These are phyloP conservation scores for Listronotus bonariensis DNA, from an alignment of 1,140 invertebrate species.

Conservation along the genomic window DNA sequence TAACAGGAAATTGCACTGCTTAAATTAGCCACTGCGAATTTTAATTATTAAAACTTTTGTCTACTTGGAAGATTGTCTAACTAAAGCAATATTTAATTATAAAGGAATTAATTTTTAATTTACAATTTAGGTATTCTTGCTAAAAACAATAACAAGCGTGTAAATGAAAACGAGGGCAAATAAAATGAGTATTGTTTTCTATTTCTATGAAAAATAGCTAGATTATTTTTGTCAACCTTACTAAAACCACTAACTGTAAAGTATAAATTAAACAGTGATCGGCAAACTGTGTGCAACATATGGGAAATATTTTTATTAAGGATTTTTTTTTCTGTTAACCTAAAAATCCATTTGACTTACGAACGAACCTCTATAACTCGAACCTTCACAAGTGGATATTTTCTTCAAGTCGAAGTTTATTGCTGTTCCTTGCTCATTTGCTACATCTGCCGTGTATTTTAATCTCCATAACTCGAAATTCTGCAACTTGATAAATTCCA, in stretches of 20 bases:
- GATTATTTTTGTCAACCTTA: no score
- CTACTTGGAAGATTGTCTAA: background rate
- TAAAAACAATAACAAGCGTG: background rate
- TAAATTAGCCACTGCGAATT: conserved; percentile 9
- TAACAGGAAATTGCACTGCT: conserved; percentile 8
- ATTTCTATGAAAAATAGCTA: background rate
- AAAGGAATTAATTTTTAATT: background rate
- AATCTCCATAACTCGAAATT: no score
- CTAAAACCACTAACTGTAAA: no score
- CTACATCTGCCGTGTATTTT: no score
- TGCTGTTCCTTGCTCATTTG: no score
- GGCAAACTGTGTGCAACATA: background rate
- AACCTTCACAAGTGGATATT: no score
- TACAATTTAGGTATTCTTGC: background rate
- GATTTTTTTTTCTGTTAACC: no score
- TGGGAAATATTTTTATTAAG: background rate
- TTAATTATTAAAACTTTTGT: conserved; percentile 8
- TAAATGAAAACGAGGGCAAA: background rate
- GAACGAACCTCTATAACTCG: no score
- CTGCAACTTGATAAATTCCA: no score
- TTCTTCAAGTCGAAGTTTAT: no score
- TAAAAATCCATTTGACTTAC: no score
- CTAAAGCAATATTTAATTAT: background rate
- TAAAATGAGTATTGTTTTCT: background rate
- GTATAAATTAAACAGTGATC: no score